Base-by-base conservation (phyloP, 1,140 invertebrate genomes). In the Physella acuta region DNA sequence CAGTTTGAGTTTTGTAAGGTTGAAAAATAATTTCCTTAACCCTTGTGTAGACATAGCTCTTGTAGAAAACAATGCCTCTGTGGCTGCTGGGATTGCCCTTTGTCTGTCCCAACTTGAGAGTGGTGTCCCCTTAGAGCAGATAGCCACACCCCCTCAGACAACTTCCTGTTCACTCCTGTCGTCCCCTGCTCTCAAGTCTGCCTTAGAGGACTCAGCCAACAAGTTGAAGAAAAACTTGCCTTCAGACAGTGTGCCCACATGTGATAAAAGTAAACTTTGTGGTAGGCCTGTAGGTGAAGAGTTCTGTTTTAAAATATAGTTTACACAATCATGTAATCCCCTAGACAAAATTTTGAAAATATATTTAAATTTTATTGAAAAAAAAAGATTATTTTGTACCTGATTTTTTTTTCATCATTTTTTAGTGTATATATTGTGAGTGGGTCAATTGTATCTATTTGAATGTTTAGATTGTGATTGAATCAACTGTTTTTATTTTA, bases 41-140 rank as follows among this genome's bases (percentile, higher is more conserved):
- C 16, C 1, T 20, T 2, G 16, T 16, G n/a, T 82, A 91, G 94
- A 98, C 86, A 91, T 95, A 79, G 92, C 90, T 3, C 87, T 99
- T 33, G 91, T 99, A 76, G 20, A 69, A 34, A 70, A 70, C 56
- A 74, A 71, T 39, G 70, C 70, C 39, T 28, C 26, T 0, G 64
- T 63, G 24, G 70, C 70, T 28, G 70, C 39, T 8, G 33, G 36
- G 1, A 71, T 71, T 24, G 70, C 70, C 16, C 26, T 8, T 5
- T 60, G 56, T 28, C 56, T 68, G n/a, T 16, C 53, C 26, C 33
- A 49, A 36, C 52, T 68, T 34, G 11, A 20, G 44, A 3, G 2
- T 3, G 14, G 37, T 62, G 60, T 8, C 3, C 2, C 36, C 24
- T 17, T 2, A 28, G 36, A 62, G 3, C 28, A 26, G 24, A 16